Conservation (phyloP, 2,888 invertebrate species). For the Lithosia quadra region DNA sequence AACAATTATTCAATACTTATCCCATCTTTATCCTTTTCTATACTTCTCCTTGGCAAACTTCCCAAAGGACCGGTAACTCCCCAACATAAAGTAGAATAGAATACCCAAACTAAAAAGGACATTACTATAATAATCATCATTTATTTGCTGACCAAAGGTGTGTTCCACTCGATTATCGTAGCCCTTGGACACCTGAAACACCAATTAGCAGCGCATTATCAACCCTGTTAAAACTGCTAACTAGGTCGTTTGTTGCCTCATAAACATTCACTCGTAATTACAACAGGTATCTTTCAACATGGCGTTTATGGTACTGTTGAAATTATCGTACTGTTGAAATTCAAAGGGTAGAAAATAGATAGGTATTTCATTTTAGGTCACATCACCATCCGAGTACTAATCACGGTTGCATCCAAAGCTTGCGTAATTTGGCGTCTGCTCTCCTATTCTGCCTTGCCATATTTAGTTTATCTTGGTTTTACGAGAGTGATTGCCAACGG, state of each 20-base stretch:
- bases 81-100: not conserved
- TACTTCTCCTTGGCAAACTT: not conserved
- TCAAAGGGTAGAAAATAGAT: not conserved
- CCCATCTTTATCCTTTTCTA: not conserved
- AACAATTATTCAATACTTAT: too few species aligned
- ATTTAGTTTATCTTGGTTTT: too few species aligned
- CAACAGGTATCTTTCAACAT: not conserved
- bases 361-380: not conserved
- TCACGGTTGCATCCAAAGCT: not conserved
- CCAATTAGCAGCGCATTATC: slow-evolving; percentile 1
- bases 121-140: slow-evolving; percentile 2
- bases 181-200: not conserved
- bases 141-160: slow-evolving; percentile 2
- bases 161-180: not conserved
- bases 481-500: too few species aligned
- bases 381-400: not conserved
- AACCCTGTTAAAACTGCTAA: not conserved
- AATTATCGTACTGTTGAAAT: too few species aligned
- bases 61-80: not conserved
- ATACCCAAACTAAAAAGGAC: not conserved
- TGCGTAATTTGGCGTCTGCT: not conserved
- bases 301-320: not conserved
- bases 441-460: not conserved
- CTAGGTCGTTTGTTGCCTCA: not conserved
- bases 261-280: not conserved